Conservation (phyloP, 92 coral and sea anemone species). For the Umimayanthus kanabou region DNA sequence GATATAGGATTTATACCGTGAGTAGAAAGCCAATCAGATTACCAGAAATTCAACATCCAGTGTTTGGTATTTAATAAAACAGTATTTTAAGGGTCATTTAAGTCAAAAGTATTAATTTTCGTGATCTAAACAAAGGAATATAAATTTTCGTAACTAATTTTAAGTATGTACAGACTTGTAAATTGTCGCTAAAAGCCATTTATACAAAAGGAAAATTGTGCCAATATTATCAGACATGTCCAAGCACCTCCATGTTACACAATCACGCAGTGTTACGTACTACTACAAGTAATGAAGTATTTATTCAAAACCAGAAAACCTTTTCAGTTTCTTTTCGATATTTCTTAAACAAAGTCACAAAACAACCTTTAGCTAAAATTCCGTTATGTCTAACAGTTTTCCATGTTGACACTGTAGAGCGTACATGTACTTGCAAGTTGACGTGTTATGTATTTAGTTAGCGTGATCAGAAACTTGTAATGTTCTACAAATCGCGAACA, state of each 20-base stretch:
- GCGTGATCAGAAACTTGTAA: neutral
- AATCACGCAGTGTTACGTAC: neutral
- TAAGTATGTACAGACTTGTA: too few species aligned
- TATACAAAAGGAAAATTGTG: slow-evolving; percentile 10
- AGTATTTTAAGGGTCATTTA: too few species aligned
- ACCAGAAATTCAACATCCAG: too few species aligned
- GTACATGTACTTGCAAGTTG: neutral
- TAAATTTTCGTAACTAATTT: too few species aligned
- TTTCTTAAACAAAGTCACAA: neutral
- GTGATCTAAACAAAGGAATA: too few species aligned
- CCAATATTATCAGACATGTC: neutral
- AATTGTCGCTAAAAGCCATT: neutral
- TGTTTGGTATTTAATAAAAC: too few species aligned
- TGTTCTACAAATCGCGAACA: neutral
- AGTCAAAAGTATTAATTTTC: too few species aligned
- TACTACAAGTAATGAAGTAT: neutral
- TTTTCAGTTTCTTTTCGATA: too few species aligned
- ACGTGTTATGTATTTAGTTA: neutral
- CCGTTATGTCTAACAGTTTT: neutral
- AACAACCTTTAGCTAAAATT: neutral
- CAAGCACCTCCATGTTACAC: neutral
- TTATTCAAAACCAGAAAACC: neutral
- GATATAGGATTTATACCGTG: too few species aligned
- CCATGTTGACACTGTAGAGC: neutral
- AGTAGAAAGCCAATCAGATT: too few species aligned